Evolutionary conservation across 2,797 vertebrate genomes (phyloP), one percentile per base, ranked within the genome.

Genomic region (Microctenopoma lineatum): DNA sequence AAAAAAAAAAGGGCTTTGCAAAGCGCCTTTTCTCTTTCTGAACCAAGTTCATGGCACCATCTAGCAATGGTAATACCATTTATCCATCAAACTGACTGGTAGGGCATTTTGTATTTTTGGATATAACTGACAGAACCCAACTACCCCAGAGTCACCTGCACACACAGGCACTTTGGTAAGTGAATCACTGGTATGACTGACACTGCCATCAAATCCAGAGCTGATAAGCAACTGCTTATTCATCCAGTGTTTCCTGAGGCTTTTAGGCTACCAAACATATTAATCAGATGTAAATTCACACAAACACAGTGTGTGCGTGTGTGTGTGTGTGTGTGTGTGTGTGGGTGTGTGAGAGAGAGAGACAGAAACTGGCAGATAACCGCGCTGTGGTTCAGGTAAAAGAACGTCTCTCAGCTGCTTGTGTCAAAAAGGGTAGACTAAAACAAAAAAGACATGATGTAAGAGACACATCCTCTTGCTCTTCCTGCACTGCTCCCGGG

Each of bases 361-460:
- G 50, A 51, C 25, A 50, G 45, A 32, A 54, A 55, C 48, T 29
- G 21, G 56, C 42, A 52, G 57, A 52, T 27, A 27, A 62, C 52
- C 27, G 7, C 46, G 44, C 29, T 56, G 18, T 42, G 14, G 25
- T 50, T 29, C 50, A 46, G 26, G 26, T 34, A 55, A 62, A 78
- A 67, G 6, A 63, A 48, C 62, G 73, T 11, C 15, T 56, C 41
- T 82, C 54, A 70, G 62, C 55, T 64, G 25, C 36, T 69, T 64
- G 64, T 53, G 55, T 68, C 36, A 69, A 71, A 66, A 54, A 65
- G 5, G 10, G 56, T 7, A 45, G 27, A 74, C 41, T 45, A 64
- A 76, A 32, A 64, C 74, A 32, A 66, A 38, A 57, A 62, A 58
- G 5, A 64, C 51, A 68, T 53, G 59, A 73, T 54, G 54, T 29